Percentiles rank a stretch among this genome's conserved stretches.
phyloP scores from a whole-genome alignment of 1,140 invertebrate species.

The Bacillus rossius region DNA sequence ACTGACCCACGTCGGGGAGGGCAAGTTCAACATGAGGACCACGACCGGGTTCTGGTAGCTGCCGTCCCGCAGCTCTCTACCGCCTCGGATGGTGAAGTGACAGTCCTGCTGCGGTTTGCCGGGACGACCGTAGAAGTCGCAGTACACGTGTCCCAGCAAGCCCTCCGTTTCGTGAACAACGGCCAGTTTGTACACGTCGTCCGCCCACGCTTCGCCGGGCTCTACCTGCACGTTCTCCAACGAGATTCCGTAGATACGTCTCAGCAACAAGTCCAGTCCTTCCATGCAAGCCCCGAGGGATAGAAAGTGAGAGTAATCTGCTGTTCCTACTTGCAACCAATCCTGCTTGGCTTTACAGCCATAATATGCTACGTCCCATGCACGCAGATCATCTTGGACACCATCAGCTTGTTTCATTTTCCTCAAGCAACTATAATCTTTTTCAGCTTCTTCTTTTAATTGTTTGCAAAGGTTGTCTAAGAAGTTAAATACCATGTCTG shows the following conservation, averaged over 20 bases:
- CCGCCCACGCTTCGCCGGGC: constrained; percentile 77
- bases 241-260: constrained; percentile 72
- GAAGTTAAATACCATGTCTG: constrained; percentile 73
- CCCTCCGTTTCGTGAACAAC: constrained; percentile 72
- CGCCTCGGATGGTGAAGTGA: constrained; percentile 96
- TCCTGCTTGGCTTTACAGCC: constrained; percentile 63
- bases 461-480: constrained; percentile 69
- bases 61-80: constrained; percentile 73
- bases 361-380: constrained; percentile 85
- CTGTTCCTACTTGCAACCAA: constrained; percentile 57
- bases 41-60: constrained; percentile 88
- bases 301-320: constrained; percentile 83
- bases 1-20: constrained; percentile 60
- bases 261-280: constrained; percentile 81
- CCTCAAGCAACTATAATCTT: constrained; percentile 16
- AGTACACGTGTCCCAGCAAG: constrained; percentile 91
- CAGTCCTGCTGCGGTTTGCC: constrained; percentile 96
- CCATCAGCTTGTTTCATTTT: neutral
- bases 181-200: constrained; percentile 83
- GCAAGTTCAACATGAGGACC: constrained; percentile 88
- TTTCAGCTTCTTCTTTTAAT: constrained; percentile 50
- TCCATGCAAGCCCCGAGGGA: constrained; percentile 95
- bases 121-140: constrained; percentile 89
- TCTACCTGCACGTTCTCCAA: constrained; percentile 63
- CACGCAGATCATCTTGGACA: constrained; percentile 21